These are phyloP conservation scores for Platynereis dumerilii DNA, from an alignment of 2,888 invertebrate genomes.

Conservation along the genomic window DNA sequence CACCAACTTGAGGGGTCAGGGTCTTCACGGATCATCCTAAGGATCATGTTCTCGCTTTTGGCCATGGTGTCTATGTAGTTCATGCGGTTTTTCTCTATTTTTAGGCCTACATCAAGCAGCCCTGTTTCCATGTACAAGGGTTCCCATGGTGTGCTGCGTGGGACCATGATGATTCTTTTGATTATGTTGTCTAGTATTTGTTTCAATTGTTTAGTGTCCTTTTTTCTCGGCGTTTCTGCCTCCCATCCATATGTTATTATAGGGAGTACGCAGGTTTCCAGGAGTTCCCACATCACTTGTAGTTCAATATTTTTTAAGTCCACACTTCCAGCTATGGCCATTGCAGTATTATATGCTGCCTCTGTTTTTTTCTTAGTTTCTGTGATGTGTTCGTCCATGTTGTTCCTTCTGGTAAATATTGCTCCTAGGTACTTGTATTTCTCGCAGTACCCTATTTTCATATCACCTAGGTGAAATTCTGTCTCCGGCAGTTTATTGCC, in stretches of 20 bases:
- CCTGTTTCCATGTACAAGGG: too few species aligned
- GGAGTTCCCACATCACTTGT: conserved; percentile 9
- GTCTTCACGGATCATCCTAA: too few species aligned
- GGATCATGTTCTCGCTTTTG: too few species aligned
- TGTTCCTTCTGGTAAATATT: not conserved
- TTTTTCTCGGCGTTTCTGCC: not conserved
- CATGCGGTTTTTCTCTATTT: too few species aligned
- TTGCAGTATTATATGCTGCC: not conserved
- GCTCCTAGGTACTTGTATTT: conserved; percentile 7
- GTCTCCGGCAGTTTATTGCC: not conserved
- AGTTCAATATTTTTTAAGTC: conserved; percentile 8
- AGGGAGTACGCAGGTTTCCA: conserved; percentile 1
- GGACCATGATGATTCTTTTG: not conserved
- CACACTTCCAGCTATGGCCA: not conserved
- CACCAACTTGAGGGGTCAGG: too few species aligned
- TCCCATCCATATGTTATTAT: conserved; percentile 9
- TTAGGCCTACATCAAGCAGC: too few species aligned
- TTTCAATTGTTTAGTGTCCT: not conserved
- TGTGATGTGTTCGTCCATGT: conserved; percentile 1
- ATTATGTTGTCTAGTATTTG: not conserved
- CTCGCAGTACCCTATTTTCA: not conserved
- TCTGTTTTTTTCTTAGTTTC: not conserved
- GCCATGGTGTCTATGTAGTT: too few species aligned
- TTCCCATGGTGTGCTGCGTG: not conserved
- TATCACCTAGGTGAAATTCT: not conserved